Percentiles rank a stretch among this genome's conserved stretches.
These are phyloP conservation scores for Nycticryphes semicollaris DNA, from an alignment of 2,113 vertebrate species.

Conservation along the genomic window DNA sequence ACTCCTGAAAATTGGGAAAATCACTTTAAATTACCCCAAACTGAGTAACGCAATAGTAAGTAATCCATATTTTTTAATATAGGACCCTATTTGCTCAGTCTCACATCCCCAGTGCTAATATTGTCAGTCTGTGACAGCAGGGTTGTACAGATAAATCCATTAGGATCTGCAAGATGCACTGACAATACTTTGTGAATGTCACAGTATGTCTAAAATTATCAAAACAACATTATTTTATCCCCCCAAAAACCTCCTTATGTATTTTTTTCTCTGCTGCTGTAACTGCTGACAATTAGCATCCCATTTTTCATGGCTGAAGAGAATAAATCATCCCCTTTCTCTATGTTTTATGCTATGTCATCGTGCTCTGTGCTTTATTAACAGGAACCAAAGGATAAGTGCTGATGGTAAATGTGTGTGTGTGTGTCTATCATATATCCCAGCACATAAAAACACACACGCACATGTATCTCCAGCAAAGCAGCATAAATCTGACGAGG, in stretches of 20 bases:
- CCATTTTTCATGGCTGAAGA: not conserved
- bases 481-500: constrained; percentile 7
- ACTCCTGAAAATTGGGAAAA: not conserved
- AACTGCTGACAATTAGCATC: not conserved
- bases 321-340: not conserved
- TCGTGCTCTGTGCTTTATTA: not conserved
- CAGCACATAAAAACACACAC: not conserved
- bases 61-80: not conserved
- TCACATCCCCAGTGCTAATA: not conserved
- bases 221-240: not conserved
- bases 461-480: not conserved
- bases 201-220: not conserved
- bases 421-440: not conserved
- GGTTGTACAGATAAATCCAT: not conserved
- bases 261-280: not conserved
- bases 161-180: not conserved
- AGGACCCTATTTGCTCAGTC: not conserved
- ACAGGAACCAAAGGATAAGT: not conserved
- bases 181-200: not conserved
- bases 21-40: not conserved
- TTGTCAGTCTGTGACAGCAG: not conserved
- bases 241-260: not conserved
- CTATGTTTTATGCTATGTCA: not conserved
- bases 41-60: not conserved
- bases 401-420: not conserved